Conservation (phyloP, 2,113 vertebrate species). For the Atlantisia rogersi region DNA sequence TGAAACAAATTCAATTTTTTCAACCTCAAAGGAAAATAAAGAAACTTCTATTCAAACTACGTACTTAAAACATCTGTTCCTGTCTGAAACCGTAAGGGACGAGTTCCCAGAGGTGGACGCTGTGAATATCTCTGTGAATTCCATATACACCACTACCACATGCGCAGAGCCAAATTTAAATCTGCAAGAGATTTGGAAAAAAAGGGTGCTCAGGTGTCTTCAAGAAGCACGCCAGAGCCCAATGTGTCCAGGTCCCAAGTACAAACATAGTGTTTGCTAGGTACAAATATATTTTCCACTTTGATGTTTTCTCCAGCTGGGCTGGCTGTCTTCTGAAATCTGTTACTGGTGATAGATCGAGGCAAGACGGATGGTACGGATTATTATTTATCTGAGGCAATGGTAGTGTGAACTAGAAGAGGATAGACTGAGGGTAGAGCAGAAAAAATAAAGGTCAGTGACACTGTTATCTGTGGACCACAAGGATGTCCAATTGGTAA, state of each 20-base stretch:
- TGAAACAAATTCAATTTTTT: neutral
- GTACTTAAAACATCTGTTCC: neutral
- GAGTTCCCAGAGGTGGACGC: neutral
- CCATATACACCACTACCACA: neutral
- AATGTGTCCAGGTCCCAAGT: neutral
- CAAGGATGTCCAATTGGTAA: fast-evolving
- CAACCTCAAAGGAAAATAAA: neutral
- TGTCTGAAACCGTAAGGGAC: neutral
- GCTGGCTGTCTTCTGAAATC: neutral
- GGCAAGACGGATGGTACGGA: neutral
- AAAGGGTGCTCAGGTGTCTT: neutral
- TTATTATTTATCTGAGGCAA: neutral
- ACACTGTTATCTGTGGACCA: neutral
- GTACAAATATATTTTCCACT: neutral
- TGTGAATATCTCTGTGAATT: neutral
- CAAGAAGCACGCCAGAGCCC: neutral
- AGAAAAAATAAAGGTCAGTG: neutral
- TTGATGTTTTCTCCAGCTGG: neutral
- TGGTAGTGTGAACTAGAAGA: neutral
- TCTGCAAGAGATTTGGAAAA: neutral
- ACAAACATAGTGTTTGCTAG: fast-evolving
- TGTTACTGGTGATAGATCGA: neutral
- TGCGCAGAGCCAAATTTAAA: neutral
- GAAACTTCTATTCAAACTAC: neutral
- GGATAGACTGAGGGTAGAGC: neutral